Evolutionary conservation across 2,888 invertebrate genomes (phyloP), one percentile per base, ranked within the genome.

Genomic region (Campaea margaritaria): DNA sequence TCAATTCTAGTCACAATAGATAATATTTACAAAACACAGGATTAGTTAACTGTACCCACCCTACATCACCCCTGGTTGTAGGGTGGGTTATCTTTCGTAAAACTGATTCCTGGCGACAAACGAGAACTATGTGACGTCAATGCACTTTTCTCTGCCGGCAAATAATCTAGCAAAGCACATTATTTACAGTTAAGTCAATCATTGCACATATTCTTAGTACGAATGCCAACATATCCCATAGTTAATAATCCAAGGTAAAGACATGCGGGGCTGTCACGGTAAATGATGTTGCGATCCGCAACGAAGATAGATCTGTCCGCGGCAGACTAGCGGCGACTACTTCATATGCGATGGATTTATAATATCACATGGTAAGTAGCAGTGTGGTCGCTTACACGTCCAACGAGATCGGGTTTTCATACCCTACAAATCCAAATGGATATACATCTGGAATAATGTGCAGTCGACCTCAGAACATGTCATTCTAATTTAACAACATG

Each of bases 241-340:
- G 59, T 67, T 67, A 65, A 67, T 67, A 67, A 60, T 53, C 56
- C 65, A 47, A 74, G 70, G 72, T 69, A 64, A 68, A 66, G 69
- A 71, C 78, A 77, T 73, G 75, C 72, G 11, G 63, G 21, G 57
- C 78, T 73, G 80, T 80, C 80, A 76, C 53, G 66, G 71, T 64
- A 76, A 79, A 80, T 77, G 81, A 80, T 79, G 70, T 64, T 61
- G 65, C 70, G 80, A 80, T 80, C 50, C 48, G 47, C 62, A 68
- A 79, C 79, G 73, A 74, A 80, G 80, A 80, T 78, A 77, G 74
- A 80, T 79, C 73, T 76, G 69, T 74, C 78, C 57, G 38, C 60
- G 52, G 57, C 42, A 50, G 43, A 47, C 36, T 46, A 8, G 58
- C 16, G 15, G 27, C 15, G 55, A 57, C 65, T 58, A 66, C 67